Evolutionary conservation across 2,797 vertebrate genomes (phyloP).

Genomic region (Nyctalus aviator): DNA sequence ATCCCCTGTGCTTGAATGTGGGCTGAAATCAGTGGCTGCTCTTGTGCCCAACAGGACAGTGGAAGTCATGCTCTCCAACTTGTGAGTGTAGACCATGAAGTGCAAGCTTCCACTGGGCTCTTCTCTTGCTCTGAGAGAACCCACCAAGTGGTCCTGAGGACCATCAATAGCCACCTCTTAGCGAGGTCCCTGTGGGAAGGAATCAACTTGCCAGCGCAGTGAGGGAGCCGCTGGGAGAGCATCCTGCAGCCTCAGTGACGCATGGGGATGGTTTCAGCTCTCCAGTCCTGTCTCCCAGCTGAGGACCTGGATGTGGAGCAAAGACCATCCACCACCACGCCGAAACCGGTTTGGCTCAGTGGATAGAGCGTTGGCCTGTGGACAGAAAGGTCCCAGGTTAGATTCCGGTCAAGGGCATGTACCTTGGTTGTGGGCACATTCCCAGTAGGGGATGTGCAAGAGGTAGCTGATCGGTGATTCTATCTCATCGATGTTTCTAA

Average conservation of each 20-base stretch:
- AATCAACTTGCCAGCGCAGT: no score
- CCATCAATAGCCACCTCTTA: fast-evolving
- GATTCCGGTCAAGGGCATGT: no score
- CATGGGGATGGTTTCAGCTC: no score
- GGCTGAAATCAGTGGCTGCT: not conserved
- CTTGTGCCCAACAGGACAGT: not conserved
- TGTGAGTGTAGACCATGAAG: not conserved
- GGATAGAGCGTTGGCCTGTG: no score
- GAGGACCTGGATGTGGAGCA: not conserved
- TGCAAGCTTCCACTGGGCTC: not conserved
- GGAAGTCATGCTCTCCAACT: not conserved
- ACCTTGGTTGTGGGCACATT: no score
- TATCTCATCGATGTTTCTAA: no score
- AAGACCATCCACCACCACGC: not conserved
- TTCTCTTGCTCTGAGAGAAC: not conserved
- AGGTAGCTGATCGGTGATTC: no score
- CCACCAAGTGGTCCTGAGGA: not conserved
- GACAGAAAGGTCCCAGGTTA: no score
- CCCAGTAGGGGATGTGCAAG: no score
- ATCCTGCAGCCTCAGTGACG: not conserved
- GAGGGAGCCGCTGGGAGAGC: not conserved
- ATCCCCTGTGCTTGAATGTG: not conserved
- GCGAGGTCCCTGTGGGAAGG: not conserved
- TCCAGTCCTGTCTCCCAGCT: not conserved
- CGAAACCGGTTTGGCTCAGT: no score